phyloP scores from a whole-genome alignment of 1,140 invertebrate genomes.

The Drosophila malerkotliana region DNA sequence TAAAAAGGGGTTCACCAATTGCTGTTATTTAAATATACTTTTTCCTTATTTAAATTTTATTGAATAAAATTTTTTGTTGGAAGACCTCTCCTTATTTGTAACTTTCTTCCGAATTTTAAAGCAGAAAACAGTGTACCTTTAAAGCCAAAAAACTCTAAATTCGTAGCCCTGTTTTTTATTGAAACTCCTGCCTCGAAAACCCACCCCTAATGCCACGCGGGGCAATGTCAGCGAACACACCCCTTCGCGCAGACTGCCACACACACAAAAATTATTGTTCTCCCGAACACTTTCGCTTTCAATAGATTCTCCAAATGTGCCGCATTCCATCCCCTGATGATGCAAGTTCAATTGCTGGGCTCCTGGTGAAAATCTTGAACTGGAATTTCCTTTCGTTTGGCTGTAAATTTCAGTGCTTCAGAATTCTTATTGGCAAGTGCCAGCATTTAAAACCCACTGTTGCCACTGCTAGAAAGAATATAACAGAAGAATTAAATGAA shows the following conservation, averaged over 20 bases:
- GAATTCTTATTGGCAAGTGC: neutral
- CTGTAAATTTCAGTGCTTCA: slow-evolving; percentile 32
- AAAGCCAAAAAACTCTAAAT: neutral
- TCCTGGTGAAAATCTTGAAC: slow-evolving; percentile 68
- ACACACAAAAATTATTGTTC: slow-evolving; percentile 9
- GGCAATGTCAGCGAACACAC: slow-evolving; percentile 61
- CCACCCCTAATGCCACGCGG: slow-evolving; percentile 55
- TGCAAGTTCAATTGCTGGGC: slow-evolving; percentile 57
- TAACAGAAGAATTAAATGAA: neutral
- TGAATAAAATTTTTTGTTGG: no score
- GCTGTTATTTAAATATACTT: neutral
- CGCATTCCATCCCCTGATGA: slow-evolving; percentile 39
- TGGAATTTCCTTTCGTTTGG: slow-evolving; percentile 80
- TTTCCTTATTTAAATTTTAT: neutral
- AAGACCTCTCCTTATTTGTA: no score
- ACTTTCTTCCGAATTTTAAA: neutral
- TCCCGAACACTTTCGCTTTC: slow-evolving; percentile 60
- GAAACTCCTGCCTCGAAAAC: slow-evolving; percentile 41
- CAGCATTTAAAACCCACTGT: slow-evolving; percentile 9
- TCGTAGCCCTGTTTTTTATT: slow-evolving; percentile 7
- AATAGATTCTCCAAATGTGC: slow-evolving; percentile 11
- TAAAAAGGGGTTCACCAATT: neutral
- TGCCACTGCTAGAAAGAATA: neutral
- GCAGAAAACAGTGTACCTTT: neutral
- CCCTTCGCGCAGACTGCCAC: slow-evolving; percentile 36